phyloP scores from a whole-genome alignment of 92 coral and sea anemone species.

The Epizoanthus stellaris region DNA sequence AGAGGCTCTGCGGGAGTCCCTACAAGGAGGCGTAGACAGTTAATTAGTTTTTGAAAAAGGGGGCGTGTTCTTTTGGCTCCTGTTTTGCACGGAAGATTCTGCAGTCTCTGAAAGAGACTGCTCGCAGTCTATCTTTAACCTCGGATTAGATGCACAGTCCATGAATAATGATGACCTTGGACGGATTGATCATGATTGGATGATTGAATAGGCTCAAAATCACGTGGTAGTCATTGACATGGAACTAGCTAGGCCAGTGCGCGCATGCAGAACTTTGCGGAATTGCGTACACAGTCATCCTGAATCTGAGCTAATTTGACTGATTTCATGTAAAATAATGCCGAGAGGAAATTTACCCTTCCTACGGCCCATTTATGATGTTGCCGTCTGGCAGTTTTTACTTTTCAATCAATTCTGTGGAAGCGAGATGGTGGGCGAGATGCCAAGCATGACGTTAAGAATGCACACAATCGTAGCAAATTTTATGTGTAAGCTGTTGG shows the following conservation, averaged over 20 bases:
- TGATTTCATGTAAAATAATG: background rate
- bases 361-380: slow-evolving; percentile 45
- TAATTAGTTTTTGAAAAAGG: too few species aligned
- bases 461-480: slow-evolving; percentile 34
- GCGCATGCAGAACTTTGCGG: too few species aligned
- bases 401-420: background rate
- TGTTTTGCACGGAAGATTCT: too few species aligned
- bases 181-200: background rate
- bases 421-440: background rate
- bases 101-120: too few species aligned
- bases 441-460: slow-evolving; percentile 16
- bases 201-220: background rate
- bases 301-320: background rate
- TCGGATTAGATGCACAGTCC: too few species aligned
- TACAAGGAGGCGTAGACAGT: too few species aligned
- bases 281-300: too few species aligned
- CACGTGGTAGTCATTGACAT: background rate
- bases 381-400: slow-evolving; percentile 47
- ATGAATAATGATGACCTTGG: too few species aligned
- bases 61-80: too few species aligned
- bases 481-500: slow-evolving; percentile 25
- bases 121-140: too few species aligned
- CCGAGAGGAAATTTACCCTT: slow-evolving; percentile 24
- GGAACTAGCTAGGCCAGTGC: too few species aligned
- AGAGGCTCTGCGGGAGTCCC: too few species aligned